Base-by-base conservation (phyloP, 2,113 vertebrate genomes). In the Thryonomys swinderianus region DNA sequence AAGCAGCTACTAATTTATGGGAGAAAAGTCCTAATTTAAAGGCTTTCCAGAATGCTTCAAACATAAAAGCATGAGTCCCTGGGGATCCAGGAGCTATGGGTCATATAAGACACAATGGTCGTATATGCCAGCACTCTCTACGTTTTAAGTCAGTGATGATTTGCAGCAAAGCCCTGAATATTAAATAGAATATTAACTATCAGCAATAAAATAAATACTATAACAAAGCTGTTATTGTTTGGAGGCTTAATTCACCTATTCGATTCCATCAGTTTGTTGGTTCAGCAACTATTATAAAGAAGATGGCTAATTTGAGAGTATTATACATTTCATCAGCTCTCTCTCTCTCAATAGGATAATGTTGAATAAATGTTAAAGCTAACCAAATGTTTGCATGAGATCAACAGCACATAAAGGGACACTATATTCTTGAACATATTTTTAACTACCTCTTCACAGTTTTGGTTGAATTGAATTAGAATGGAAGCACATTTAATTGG, bases 201-300 rank as follows among this genome's bases (percentile, higher is more conserved):
- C 11, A 81, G 23, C 61, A 71, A 59, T 74, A 89, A 83, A 48
- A 14, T 71, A 85, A 71, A 30, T 69, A 21, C 30, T 32, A 57
- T 7, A 40, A 27, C 23, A 69, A 51, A 8, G n/a, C 6, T 34
- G 3, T 66, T 40, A 84, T 53, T 61, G n/a, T n/a, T 37, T 53
- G 0, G 27, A 86, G 40, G 48, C 16, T 94, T 94, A 51, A 59
- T 59, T n/a, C 53, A 79, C 40, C 32, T 86, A 25, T 92, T 82
- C 74, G 62, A 81, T 32, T 76, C 69, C 64, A 18, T 64, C 67
- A 21, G 0, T 57, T 42, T n/a, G n/a, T 53, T 57, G 34, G 73
- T 45, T 82, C 9, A 61, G 37, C 2, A 17, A 73, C 48, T 37
- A 30, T 61, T 40, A 1, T 40, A 92, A n/a, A 82, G 7, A 93